These are phyloP conservation scores for Drosophila baimaii DNA, from an alignment of 1,140 invertebrate species.

Conservation along the genomic window DNA sequence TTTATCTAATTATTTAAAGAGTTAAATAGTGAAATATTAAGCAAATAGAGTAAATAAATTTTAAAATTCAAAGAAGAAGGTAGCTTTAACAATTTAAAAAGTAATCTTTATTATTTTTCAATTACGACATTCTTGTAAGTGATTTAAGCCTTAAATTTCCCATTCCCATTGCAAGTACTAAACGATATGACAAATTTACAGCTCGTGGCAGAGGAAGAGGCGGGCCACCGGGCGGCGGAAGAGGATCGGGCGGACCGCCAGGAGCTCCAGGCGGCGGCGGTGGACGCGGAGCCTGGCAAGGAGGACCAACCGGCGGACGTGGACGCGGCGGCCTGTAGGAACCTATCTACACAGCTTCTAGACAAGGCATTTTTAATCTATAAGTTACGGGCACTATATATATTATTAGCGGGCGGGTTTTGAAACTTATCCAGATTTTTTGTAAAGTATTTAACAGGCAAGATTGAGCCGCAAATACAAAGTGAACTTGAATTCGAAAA, in stretches of 20 bases:
- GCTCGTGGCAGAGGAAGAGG: constrained; percentile 83
- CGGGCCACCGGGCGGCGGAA: constrained; percentile 73
- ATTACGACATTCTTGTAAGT: constrained; percentile 22
- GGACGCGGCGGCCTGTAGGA: constrained; percentile 81
- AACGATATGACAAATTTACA: constrained; percentile 24
- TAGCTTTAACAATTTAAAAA: neutral
- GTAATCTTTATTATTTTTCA: neutral
- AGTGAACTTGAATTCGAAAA: constrained; percentile 56
- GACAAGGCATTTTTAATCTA: constrained; percentile 45
- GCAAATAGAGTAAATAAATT: too few relatives aligned
- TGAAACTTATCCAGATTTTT: constrained; percentile 39
- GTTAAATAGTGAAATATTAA: neutral
- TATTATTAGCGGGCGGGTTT: constrained; percentile 66
- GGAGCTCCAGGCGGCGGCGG: constrained; percentile 80
- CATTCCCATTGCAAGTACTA: neutral
- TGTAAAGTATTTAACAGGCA: constrained; percentile 42
- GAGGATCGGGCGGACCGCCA: constrained; percentile 72
- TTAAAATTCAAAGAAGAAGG: neutral
- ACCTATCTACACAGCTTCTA: neutral
- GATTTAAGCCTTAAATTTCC: neutral
- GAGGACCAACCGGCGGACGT: constrained; percentile 82
- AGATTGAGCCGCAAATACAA: constrained; percentile 32
- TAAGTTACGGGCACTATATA: constrained; percentile 61
- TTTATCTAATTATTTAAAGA: neutral
- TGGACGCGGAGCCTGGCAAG: constrained; percentile 84